These are phyloP conservation scores for Podarcis muralis DNA, from an alignment of 2,113 vertebrate species.

Conservation along the genomic window DNA sequence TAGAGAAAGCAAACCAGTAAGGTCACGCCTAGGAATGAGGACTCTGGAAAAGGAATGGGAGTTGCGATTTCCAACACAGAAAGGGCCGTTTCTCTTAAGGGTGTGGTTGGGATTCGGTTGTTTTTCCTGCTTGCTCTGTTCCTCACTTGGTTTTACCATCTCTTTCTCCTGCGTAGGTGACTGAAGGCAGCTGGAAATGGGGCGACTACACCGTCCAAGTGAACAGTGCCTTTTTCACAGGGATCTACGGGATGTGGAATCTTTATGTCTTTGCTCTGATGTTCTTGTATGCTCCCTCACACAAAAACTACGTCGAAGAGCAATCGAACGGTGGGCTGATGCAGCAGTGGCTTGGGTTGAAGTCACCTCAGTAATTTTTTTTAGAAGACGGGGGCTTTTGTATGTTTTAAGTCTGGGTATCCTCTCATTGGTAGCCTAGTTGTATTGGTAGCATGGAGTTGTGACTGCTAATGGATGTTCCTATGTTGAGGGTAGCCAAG, in stretches of 20 bases:
- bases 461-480: background rate
- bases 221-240: slow-evolving; percentile 97
- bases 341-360: background rate
- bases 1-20: background rate
- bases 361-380: background rate
- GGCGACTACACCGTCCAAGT: slow-evolving; percentile 88
- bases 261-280: slow-evolving; percentile 97
- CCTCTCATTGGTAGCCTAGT: background rate
- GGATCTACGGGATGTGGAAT: slow-evolving; percentile 99
- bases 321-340: slow-evolving; percentile 83
- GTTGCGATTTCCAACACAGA: background rate
- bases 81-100: too few species aligned
- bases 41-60: background rate
- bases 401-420: background rate
- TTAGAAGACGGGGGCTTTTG: background rate
- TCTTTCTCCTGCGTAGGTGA: slow-evolving; percentile 80
- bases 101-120: background rate
- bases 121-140: background rate
- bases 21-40: background rate
- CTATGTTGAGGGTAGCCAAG: background rate
- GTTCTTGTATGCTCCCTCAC: slow-evolving; percentile 96
- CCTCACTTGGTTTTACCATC: fast-evolving
- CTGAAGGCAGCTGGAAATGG: slow-evolving; percentile 97
- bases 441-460: background rate
- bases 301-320: slow-evolving; percentile 94